These are phyloP conservation scores for Brevimyrus niger DNA, from an alignment of 2,113 vertebrate species.

Conservation along the genomic window DNA sequence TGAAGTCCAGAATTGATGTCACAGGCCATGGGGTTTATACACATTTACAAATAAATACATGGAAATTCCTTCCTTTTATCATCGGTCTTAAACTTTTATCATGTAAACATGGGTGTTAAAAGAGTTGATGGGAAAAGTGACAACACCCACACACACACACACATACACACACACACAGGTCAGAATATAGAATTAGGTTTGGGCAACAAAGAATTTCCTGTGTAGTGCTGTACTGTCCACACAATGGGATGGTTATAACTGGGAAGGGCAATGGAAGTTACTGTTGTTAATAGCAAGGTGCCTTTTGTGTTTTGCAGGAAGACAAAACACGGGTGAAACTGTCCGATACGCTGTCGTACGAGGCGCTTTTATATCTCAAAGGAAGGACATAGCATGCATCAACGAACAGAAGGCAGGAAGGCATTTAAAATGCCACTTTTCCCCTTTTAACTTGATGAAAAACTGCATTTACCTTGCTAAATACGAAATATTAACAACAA, in stretches of 20 bases:
- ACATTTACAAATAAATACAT: neutral
- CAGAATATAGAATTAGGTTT: neutral
- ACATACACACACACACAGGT: neutral
- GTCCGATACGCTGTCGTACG: neutral
- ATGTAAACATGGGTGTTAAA: neutral
- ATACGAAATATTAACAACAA: neutral
- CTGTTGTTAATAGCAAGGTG: neutral
- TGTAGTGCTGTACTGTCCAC: neutral
- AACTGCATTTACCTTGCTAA: neutral
- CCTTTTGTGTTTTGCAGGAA: constrained; percentile 9
- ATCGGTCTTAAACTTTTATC: neutral
- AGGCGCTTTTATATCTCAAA: neutral
- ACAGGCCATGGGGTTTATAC: neutral
- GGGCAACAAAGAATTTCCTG: constrained; percentile 4
- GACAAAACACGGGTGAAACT: neutral
- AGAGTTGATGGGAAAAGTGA: neutral
- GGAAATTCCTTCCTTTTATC: neutral
- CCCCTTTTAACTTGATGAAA: neutral
- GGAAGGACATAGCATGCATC: neutral
- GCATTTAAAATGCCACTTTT: neutral
- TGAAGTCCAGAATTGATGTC: neutral
- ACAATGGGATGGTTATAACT: neutral
- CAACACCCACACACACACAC: neutral
- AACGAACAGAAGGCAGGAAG: neutral
- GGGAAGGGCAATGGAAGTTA: neutral